Evolutionary conservation across 2,113 vertebrate genomes (phyloP), one percentile per base, ranked within the genome.

Genomic region (Probosciger aterrimus): DNA sequence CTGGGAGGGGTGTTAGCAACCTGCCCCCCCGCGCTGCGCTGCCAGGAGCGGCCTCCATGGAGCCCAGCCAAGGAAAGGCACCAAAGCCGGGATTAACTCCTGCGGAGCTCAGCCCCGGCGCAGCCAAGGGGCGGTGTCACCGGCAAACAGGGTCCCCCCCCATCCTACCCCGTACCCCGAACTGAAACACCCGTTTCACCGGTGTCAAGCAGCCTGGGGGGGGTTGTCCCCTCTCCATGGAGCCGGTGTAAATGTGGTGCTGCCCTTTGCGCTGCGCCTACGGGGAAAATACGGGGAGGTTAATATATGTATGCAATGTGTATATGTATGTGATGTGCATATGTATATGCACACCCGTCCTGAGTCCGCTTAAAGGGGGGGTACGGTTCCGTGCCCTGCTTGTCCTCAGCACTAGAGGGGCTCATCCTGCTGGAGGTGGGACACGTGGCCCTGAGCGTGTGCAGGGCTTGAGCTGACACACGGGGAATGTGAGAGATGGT

Each of bases 401-500:
- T 4, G 16, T 18, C 43, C 28, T 53, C 65, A 13, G 71, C 73
- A 18, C 71, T 19, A 2, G 12, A 17, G 43, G 35, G 31, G 4
- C 78, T 49, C 73, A 3, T 60, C 53, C 12, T 33, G 30, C 60
- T 8, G 59, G 14, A 7, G 31, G 27, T 14, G 94, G 73, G 33
- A 80, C 57, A 1, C 0, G 39, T 1, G 59, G 19, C 43, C 35
- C 25, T 1, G 16, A 11, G 6, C 1, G 2, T 2, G 2, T 8
- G 39, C 7, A 15, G 41, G 62, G 81, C 31, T 6, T 53, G 31
- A 27, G 33, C 4, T 6, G 57, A 35, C 55, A 4, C 53, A 3
- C 1, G 17, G 47, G 3, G n/a, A 33, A 12, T 0, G 12, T 1
- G 9, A 7, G 59, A 0, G 33, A 4, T 1, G 27, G 50, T 1